These are phyloP conservation scores for Tychaedon coryphoeus DNA, from an alignment of 2,113 vertebrate genomes.

Conservation along the genomic window DNA sequence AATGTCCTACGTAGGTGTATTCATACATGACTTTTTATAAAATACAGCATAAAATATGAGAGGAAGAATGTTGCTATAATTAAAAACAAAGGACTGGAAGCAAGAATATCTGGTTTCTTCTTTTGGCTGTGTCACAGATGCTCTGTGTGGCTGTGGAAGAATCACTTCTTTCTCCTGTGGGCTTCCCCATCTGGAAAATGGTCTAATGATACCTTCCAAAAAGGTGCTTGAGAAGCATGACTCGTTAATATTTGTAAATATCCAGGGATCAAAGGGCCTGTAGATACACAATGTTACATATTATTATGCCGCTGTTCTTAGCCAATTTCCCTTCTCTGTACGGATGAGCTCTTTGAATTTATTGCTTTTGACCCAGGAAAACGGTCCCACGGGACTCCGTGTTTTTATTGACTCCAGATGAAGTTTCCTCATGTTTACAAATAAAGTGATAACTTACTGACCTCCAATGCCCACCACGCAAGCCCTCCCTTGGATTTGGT, in stretches of 20 bases:
- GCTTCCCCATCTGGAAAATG: slow-evolving; percentile 42
- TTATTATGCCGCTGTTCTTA: neutral
- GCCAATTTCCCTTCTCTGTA: slow-evolving; percentile 33
- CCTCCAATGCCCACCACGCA: neutral
- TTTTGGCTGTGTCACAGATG: slow-evolving; percentile 7
- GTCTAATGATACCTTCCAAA: slow-evolving; percentile 57
- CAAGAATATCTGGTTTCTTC: slow-evolving; percentile 56
- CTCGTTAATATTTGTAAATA: slow-evolving; percentile 62
- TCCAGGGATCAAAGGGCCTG: slow-evolving; percentile 31
- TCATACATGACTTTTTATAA: slow-evolving; percentile 32
- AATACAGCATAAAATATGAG: slow-evolving; percentile 28
- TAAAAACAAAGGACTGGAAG: slow-evolving; percentile 51
- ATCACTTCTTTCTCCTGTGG: slow-evolving; percentile 23
- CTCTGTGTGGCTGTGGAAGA: neutral
- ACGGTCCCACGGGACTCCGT: neutral
- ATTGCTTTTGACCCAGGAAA: slow-evolving; percentile 12
- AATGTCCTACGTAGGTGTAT: neutral
- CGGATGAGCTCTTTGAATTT: slow-evolving; percentile 40
- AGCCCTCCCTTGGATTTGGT: neutral
- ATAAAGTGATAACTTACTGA: slow-evolving; percentile 23
- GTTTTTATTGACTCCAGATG: slow-evolving; percentile 51
- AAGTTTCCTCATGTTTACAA: slow-evolving; percentile 58
- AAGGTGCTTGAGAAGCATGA: slow-evolving; percentile 48
- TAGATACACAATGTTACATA: slow-evolving; percentile 7
- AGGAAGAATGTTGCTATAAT: slow-evolving; percentile 52